Base-by-base conservation (phyloP, 2,113 vertebrate species). In the Nerophis lumbriciformis region DNA sequence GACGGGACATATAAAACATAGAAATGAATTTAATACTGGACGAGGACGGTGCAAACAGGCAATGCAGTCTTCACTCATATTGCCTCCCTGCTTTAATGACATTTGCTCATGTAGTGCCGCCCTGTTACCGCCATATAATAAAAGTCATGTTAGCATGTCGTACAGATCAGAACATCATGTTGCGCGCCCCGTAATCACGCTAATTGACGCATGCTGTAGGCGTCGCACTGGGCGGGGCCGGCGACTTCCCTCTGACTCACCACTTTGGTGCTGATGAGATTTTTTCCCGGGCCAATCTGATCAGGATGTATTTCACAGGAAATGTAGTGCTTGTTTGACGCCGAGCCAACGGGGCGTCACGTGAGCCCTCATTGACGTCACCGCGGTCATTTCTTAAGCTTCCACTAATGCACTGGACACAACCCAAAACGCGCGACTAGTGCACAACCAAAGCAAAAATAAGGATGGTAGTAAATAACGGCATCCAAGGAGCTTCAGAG, bases 61-160 rank as follows among this genome's bases (percentile, higher is more conserved):
- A 37, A 6, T 55, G 36, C 36, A 12, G 42, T 56, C 14, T 39
- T 56, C 15, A 56, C 15, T 16, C 53, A 56, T 15, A 56, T 56
- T 56, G 42, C 8, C 15, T 39, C 37, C 53, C 6, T 45, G 10
- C 11, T 45, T 45, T 45, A 70, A 80, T 76, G 73, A 50, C 52
- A 61, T 80, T 73, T 67, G 53, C 65, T 75, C 68, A 72, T 78
- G 39, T 28, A 37, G 37, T 48, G 9, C 56, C 66, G 58, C 63
- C 59, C 21, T 56, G 70, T 56, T 39, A 56, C 35, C 38, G n/a
- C 15, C 53, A 56, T 39, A 56, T 16, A 42, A 56, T 39, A 56
- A 55, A 55, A 56, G 37, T 39, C 36, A 39, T 39, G 53, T 38
- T 56, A 4, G 36, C 53, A 19, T 56, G 53, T 56, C 8, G 15